phyloP scores from a whole-genome alignment of 1,140 invertebrate species.

The Liolophura sinensis region DNA sequence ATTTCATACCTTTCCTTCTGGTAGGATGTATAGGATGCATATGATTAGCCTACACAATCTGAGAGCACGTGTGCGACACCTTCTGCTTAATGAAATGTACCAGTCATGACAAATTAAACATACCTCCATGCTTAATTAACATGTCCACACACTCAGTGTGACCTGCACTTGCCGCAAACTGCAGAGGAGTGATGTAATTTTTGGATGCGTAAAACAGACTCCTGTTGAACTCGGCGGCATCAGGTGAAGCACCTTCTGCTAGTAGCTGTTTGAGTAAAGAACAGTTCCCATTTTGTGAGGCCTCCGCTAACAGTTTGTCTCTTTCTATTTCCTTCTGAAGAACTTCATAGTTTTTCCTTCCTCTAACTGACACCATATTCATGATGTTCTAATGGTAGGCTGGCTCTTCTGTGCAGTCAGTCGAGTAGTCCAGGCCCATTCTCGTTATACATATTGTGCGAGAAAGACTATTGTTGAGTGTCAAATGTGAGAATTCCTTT shows the following conservation, averaged over 20 bases:
- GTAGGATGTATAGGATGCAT: too few relatives aligned
- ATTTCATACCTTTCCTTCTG: too few relatives aligned
- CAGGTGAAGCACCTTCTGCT: conserved; percentile 38
- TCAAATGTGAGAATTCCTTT: too few relatives aligned
- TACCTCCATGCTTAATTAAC: conserved; percentile 41
- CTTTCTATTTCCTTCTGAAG: conserved; percentile 27
- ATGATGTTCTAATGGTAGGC: too few relatives aligned
- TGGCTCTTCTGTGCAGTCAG: too few relatives aligned
- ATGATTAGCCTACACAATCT: too few relatives aligned
- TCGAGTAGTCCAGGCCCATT: too few relatives aligned
- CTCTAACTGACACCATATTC: background rate
- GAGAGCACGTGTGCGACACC: too few relatives aligned
- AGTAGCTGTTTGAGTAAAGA: conserved; percentile 27
- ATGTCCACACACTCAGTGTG: conserved; percentile 25
- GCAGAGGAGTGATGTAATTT: conserved; percentile 53
- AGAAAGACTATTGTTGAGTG: too few relatives aligned
- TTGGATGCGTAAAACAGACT: conserved; percentile 52
- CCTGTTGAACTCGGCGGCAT: conserved; percentile 50
- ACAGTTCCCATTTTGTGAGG: conserved; percentile 27
- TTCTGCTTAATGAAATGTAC: too few relatives aligned
- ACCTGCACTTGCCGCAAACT: conserved; percentile 31
- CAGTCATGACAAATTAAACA: background rate
- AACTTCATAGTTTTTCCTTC: conserved; percentile 14
- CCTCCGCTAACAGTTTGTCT: conserved; percentile 28
- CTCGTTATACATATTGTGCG: too few relatives aligned